Base-by-base conservation (phyloP, 2,113 vertebrate genomes). In the Pandion haliaetus region DNA sequence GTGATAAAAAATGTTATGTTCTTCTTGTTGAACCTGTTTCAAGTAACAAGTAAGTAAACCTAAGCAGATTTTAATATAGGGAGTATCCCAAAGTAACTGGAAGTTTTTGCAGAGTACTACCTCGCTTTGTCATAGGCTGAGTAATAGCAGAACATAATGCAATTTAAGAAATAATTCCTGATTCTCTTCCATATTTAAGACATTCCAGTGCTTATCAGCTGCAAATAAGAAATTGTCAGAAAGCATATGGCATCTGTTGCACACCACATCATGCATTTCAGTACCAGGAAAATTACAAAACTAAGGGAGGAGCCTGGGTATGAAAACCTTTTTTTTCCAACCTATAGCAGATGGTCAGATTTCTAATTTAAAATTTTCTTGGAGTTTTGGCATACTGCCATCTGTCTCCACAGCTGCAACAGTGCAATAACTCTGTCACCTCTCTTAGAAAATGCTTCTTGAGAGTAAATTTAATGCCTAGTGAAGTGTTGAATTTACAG, bases 381-480 rank as follows among this genome's bases (percentile, higher is more conserved):
- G 52, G 55, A 88, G 72, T 84, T 97, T 54, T 97, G 95, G 94
- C 94, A 36, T 77, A 17, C 67, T 91, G 94, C 92, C 96, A 91
- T 88, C 88, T 92, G 90, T 73, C 90, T 96, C 72, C 80, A 93
- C 96, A 97, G 92, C 97, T 94, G 95, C 94, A 97, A 81, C 72
- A 49, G 32, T 83, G 86, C 94, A 95, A 95, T 97, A 97, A 95
- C 86, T 97, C 90, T 97, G 92, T 94, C 94, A 91, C 90, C 90
- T 94, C 88, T 88, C 92, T 81, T 83, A 90, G 90, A 93, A 96
- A 95, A 95, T 93, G 65, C 92, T 96, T 94, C 82, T 92, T 95
- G 86, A 96, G 95, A 93, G 92, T 78, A 94, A 95, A 97, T 96
- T 96, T 97, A 97, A 93, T 95, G 88, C 69, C 86, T 86, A 95